These are phyloP conservation scores for Pimephales promelas DNA, from an alignment of 2,113 vertebrate species.

Conservation along the genomic window DNA sequence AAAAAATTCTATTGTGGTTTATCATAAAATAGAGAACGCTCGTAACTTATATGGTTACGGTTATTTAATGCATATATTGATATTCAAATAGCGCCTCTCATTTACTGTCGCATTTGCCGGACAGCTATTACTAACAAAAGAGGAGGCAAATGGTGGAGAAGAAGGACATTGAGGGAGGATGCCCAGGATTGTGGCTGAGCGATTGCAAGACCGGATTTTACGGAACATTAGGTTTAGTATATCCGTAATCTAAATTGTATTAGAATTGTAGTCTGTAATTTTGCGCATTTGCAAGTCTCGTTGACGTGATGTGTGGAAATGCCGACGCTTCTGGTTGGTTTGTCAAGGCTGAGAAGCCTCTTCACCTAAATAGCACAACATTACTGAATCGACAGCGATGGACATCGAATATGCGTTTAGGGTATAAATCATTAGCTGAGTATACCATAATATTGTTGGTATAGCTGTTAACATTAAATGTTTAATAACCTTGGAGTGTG, in stretches of 20 bases:
- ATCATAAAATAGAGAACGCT: not conserved
- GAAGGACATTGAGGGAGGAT: slow-evolving; percentile 55
- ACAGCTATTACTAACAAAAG: slow-evolving; percentile 28
- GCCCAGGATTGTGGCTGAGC: slow-evolving; percentile 40
- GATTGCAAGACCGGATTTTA: slow-evolving; percentile 22
- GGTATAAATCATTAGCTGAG: not conserved
- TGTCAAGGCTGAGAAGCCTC: slow-evolving; percentile 26
- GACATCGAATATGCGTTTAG: not conserved
- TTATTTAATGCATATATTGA: not conserved
- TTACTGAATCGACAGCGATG: not conserved
- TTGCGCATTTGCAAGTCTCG: slow-evolving; percentile 39
- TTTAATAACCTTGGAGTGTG: slow-evolving; percentile 34
- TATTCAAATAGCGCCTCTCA: not conserved
- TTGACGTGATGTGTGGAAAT: slow-evolving; percentile 20
- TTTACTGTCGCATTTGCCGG: slow-evolving; percentile 1
- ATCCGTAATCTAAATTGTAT: not conserved
- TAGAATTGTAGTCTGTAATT: not conserved
- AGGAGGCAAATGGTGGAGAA: slow-evolving; percentile 46
- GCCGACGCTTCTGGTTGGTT: slow-evolving; percentile 32
- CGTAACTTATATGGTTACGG: not conserved
- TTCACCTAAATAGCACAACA: slow-evolving; percentile 34
- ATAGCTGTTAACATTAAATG: not conserved
- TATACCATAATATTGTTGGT: too few species aligned
- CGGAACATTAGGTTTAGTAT: not conserved
- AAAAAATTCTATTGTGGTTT: slow-evolving; percentile 48